Evolutionary conservation across 2,113 vertebrate species (phyloP).

Genomic region (Vimba vimba): DNA sequence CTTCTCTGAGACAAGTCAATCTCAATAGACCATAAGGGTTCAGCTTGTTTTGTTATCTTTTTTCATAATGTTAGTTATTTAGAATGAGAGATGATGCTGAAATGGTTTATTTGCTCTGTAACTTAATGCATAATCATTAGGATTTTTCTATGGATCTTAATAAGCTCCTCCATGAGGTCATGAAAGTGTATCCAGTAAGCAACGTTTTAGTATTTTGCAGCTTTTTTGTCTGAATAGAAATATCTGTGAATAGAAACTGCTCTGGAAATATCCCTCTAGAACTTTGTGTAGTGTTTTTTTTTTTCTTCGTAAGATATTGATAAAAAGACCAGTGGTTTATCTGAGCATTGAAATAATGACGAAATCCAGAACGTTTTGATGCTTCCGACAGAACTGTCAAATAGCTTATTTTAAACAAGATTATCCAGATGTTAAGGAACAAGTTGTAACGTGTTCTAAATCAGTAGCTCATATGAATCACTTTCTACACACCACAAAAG

Average conservation of each 20-base stretch:
- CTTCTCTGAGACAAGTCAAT: not conserved
- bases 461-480: conserved; percentile 2
- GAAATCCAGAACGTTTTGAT: conserved; percentile 55
- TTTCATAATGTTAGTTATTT: not conserved
- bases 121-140: not conserved
- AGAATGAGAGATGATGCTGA: not conserved
- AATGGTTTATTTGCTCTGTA: not conserved
- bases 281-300: conserved; percentile 11
- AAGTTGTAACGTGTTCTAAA: conserved; percentile 8
- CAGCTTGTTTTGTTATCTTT: not conserved
- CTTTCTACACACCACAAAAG: conserved; percentile 22
- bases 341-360: conserved; percentile 37
- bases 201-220: not conserved
- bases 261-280: not conserved
- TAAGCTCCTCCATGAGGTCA: not conserved
- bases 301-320: conserved; percentile 7
- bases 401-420: conserved; percentile 62
- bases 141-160: not conserved
- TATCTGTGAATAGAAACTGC: not conserved
- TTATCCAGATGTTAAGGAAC: conserved; percentile 68
- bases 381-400: conserved; percentile 67
- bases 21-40: not conserved
- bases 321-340: conserved; percentile 14
- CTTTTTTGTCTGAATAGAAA: not conserved
- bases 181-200: not conserved